Conservation (phyloP, 2,113 vertebrate genomes). For the Sakesphorus luctuosus region DNA sequence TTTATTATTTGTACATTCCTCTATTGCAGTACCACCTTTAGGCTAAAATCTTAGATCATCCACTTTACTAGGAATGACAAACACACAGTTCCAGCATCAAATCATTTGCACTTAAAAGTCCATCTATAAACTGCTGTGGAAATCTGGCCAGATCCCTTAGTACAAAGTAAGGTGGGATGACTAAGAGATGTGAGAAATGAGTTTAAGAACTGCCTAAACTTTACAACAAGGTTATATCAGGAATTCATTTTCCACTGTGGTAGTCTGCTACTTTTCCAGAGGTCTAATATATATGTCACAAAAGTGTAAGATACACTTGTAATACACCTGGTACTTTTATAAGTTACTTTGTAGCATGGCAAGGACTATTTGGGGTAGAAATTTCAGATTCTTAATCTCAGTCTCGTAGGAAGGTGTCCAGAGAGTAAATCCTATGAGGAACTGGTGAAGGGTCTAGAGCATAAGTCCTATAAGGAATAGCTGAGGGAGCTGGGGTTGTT, state of each 20-base stretch:
- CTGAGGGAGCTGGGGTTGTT: neutral
- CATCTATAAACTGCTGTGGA: neutral
- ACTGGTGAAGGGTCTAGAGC: neutral
- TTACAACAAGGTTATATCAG: neutral
- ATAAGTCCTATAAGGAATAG: neutral
- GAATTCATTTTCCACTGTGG: neutral
- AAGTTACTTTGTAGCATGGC: neutral
- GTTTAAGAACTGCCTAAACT: neutral
- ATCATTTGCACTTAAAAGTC: neutral
- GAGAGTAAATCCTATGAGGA: neutral
- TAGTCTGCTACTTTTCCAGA: neutral
- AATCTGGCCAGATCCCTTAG: neutral
- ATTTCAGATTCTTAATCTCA: neutral
- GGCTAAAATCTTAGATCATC: constrained; percentile 22
- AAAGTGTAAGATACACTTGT: neutral
- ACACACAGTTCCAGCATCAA: neutral
- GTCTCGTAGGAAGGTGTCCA: neutral
- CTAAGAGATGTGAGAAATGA: neutral
- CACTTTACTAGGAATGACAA: constrained; percentile 1
- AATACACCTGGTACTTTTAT: neutral
- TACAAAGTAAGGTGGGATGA: neutral
- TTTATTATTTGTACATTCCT: constrained; percentile 35
- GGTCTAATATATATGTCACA: neutral
- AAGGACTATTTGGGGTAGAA: neutral
- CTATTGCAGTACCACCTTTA: constrained; percentile 14